Base-by-base conservation (phyloP, 2,113 vertebrate genomes). In the Boleophthalmus pectinirostris region DNA sequence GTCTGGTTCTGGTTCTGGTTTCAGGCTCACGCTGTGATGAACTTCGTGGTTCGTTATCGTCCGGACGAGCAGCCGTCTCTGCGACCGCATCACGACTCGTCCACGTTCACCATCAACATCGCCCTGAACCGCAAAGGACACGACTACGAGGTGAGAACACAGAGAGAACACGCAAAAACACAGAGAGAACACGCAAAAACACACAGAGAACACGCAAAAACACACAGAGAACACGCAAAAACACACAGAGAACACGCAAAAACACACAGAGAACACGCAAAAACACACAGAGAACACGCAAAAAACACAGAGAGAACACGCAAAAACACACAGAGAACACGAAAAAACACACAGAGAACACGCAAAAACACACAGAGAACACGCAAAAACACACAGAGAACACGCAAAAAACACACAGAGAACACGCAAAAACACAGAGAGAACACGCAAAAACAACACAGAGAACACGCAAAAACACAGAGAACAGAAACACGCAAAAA, bases 11-110 rank as follows among this genome's bases (percentile, higher is more conserved):
- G 51, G 51, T 20, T n/a, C 51, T 53, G 8, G 12, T 12, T 16
- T 54, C 86, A 97, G 95, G 92, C 93, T 0, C 91, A 94, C 16
- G 95, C 96, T 0, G 91, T 96, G 24, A 96, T 97, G 95, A 97
- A 97, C 86, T 97, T 97, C 0, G 95, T 97, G 82, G 96, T 97
- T n/a, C 95, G 96, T 2, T 97, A 97, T 82, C 94, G 95, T 53
- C 96, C 96, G 0, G 95, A 96, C 0, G 95, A 96, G 70, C 96
- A 97, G 70, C 95, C 96, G 0, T 93, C 85, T 0, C 93, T 97
- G 14, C 90, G 95, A 3, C 96, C 96, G 0, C 96, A 97, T 72
- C 96, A 97, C 1, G 96, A 97, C 85, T 95, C 96, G 0, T 96
- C 96, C 70, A 97, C 96, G 3, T 97, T 96, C 89, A 96, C 96